Conservation (phyloP, 2,797 vertebrate species). For the Tauraco hartlaubi region DNA sequence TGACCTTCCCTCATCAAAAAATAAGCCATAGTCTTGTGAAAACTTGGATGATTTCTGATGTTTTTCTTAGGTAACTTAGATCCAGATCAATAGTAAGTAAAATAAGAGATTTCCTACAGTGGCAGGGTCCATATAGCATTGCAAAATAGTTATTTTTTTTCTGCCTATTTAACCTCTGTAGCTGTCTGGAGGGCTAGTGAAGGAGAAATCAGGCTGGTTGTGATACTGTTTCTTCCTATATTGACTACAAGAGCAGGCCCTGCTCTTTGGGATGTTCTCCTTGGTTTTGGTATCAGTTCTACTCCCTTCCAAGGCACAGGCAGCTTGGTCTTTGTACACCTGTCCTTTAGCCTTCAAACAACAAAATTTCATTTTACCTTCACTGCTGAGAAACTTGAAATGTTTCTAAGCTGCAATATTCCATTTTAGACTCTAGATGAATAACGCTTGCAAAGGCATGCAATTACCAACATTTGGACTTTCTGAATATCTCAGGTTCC, state of each 20-base stretch:
- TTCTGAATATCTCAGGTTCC: background rate
- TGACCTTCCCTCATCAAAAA: background rate
- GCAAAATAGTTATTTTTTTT: background rate
- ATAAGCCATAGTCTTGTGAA: background rate
- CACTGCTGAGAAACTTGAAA: background rate
- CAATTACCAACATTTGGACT: background rate
- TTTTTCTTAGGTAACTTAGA: background rate
- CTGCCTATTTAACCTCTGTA: background rate
- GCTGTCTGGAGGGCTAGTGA: background rate
- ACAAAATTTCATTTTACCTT: background rate
- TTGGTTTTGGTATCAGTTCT: background rate
- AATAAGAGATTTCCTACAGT: background rate
- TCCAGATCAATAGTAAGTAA: background rate
- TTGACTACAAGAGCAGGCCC: background rate
- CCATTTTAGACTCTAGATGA: background rate
- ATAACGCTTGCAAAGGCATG: background rate
- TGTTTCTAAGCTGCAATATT: background rate
- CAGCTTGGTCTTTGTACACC: background rate
- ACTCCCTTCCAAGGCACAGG: background rate
- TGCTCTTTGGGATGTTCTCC: background rate
- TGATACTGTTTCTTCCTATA: background rate
- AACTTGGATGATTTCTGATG: background rate
- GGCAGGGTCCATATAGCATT: background rate
- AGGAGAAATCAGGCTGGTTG: background rate
- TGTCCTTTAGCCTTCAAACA: background rate